Evolutionary conservation across 2,113 vertebrate genomes (phyloP).

Genomic region (Dromiciops gliroides): DNA sequence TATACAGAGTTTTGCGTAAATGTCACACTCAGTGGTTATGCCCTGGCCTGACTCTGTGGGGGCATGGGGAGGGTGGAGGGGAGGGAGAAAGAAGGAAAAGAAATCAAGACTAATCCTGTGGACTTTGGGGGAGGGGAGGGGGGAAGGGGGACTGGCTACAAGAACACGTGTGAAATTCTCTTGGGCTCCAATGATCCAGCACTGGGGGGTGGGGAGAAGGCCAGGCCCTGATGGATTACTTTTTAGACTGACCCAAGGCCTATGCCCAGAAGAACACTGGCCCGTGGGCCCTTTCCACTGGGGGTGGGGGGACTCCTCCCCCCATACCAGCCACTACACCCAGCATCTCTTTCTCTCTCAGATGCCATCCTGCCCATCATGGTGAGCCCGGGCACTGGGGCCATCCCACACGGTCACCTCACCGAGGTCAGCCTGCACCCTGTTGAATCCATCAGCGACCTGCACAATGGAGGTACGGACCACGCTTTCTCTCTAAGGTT

Average conservation of each 20-base stretch:
- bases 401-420: constrained; percentile 30
- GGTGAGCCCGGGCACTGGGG: not conserved
- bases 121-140: not conserved
- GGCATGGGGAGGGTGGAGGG: no score
- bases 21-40: not conserved
- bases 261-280: not conserved
- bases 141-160: not conserved
- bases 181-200: not conserved
- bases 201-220: not conserved
- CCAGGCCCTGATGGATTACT: not conserved
- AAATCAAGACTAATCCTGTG: not conserved
- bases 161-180: not conserved
- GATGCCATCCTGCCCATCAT: constrained; percentile 51
- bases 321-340: not conserved
- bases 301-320: no score
- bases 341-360: not conserved
- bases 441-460: constrained; percentile 95
- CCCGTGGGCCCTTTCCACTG: fast-evolving
- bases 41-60: not conserved
- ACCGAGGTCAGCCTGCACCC: constrained; percentile 89
- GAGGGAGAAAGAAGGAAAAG: not conserved
- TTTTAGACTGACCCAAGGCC: not conserved
- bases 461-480: constrained; percentile 81
- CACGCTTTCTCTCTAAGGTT: not conserved
- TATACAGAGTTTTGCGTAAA: not conserved